Evolutionary conservation across 2,797 vertebrate species (phyloP).

Genomic region (Pangasius krempfi): DNA sequence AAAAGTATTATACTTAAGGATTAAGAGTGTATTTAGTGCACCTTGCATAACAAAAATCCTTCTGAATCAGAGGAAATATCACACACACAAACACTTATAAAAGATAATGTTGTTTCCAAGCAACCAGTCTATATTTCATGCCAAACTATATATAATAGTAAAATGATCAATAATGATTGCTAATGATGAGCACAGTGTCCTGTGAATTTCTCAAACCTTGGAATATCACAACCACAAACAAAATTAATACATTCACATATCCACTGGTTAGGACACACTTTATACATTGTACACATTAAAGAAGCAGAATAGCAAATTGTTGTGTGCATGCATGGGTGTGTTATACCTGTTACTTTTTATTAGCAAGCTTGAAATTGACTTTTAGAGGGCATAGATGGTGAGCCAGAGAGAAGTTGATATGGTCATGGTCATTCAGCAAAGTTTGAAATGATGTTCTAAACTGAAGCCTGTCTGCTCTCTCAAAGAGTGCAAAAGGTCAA

Average conservation of each 20-base stretch:
- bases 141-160: not conserved
- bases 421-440: not conserved
- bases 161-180: not conserved
- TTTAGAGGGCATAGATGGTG: not conserved
- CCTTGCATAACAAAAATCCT: not conserved
- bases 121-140: constrained; percentile 1
- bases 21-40: not conserved
- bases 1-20: not conserved
- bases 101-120: not conserved
- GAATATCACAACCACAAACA: not conserved
- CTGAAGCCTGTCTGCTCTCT: constrained; percentile 43
- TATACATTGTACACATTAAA: not conserved
- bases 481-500: constrained; percentile 75
- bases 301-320: not conserved
- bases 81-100: not conserved
- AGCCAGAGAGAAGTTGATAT: not conserved
- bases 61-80: not conserved
- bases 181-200: too few relatives aligned
- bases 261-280: not conserved
- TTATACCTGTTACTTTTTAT: not conserved
- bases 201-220: not conserved
- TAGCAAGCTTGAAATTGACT: not conserved
- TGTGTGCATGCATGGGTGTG: not conserved
- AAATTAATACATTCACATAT: not conserved
- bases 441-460: not conserved